Base-by-base conservation (phyloP, 2,113 vertebrate genomes). In the Atherinomorus stipes region DNA sequence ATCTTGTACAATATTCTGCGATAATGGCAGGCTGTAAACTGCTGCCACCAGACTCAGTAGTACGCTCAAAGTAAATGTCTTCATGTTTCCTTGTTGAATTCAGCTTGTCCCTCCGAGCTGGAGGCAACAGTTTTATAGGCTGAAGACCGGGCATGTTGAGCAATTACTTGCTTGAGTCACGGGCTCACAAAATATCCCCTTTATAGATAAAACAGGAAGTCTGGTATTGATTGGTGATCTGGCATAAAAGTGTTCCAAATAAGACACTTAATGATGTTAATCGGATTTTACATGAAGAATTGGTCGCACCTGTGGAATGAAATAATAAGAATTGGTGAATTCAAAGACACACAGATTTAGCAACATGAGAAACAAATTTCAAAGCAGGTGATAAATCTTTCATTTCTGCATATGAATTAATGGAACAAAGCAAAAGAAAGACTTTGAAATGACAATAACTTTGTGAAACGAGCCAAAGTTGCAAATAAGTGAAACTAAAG, bases 31-130 rank as follows among this genome's bases (percentile, higher is more conserved):
- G n/a, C 89, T 83, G 87, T 75, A 61, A 25, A 44, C 89, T 60
- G 80, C 40, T 0, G 78, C 44, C 11, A 78, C 86, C 72, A 93
- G 74, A 26, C 80, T 62, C 0, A 92, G 59, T 0, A 94, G 60
- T 60, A 92, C 0, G 16, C 80, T 77, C 16, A 88, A 26, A 7
- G 49, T 81, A 45, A 73, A 62, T 23, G 72, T 81, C 76, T 74
- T 91, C 94, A 94, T 94, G 64, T 63, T 90, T 85, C 58, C 45
- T 77, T 1, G 11, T 61, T 28, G 53, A 59, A 34, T 47, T 1
- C 38, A 70, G 52, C 1, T 50, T 75, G 34, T 64, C 19, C 54
- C 49, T 74, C 52, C 64, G 47, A 25, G 53, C 54, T 66, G 52
- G 3, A 34, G 61, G 49, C n/a, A 50, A 23, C 22, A 28, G 21